A percentile compares a stretch with the other conserved stretches of the same genome.
These are phyloP conservation scores for Rhyacichthys aspro DNA, from an alignment of 2,797 vertebrate species.

Conservation along the genomic window DNA sequence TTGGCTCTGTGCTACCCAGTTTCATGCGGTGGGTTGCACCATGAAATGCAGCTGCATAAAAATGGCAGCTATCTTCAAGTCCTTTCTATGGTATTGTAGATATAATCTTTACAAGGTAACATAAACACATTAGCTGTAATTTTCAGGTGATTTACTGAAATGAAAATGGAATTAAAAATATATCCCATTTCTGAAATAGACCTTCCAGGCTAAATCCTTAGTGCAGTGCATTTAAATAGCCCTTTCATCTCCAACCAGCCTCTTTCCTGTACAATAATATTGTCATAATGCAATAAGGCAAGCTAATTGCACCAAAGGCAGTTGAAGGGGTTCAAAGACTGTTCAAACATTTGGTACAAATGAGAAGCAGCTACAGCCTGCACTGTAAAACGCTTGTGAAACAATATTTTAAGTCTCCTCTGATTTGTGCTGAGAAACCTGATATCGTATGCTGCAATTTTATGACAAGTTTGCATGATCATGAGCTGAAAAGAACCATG, in stretches of 20 bases:
- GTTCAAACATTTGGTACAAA: constrained; percentile 12
- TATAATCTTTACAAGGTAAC: background rate
- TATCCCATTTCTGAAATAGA: constrained; percentile 4
- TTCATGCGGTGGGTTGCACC: background rate
- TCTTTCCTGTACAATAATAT: constrained; percentile 2
- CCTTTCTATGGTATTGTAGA: background rate
- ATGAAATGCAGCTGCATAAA: no score
- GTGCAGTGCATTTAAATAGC: background rate
- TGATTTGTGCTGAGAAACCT: constrained; percentile 14
- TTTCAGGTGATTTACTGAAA: constrained; percentile 2
- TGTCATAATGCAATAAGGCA: constrained; percentile 13
- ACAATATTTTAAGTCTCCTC: constrained; percentile 4
- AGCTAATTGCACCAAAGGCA: constrained; percentile 1
- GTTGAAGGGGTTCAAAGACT: background rate
- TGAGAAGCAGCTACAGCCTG: background rate
- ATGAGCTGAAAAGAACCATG: constrained; percentile 57
- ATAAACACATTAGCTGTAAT: constrained; percentile 4
- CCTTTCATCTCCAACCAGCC: constrained; percentile 3
- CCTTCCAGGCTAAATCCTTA: background rate
- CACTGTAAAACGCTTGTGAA: constrained; percentile 12
- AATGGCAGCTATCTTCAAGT: background rate
- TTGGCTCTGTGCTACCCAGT: background rate
- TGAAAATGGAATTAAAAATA: constrained; percentile 3
- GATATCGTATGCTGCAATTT: constrained; percentile 18
- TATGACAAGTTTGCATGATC: constrained; percentile 42